phyloP scores from a whole-genome alignment of 2,113 vertebrate genomes.

The Hemiprocne comata region DNA sequence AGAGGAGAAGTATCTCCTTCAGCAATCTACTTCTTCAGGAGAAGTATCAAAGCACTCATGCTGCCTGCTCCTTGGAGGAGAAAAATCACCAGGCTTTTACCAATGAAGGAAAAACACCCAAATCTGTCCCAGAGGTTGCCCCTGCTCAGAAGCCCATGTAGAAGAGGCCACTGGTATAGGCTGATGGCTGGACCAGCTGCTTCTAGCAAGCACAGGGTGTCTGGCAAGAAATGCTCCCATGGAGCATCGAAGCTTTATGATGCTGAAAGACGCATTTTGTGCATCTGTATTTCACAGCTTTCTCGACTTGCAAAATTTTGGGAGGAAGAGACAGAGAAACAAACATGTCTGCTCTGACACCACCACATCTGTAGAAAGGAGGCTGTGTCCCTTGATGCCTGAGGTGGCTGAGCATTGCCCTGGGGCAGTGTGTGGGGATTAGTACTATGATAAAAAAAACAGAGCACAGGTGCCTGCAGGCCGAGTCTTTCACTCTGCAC shows the following conservation, averaged over 20 bases:
- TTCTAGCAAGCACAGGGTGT: background rate
- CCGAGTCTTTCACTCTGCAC: background rate
- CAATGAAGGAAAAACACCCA: background rate
- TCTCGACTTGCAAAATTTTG: background rate
- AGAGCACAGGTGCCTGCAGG: background rate
- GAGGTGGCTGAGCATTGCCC: background rate
- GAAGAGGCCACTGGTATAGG: background rate
- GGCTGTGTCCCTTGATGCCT: background rate
- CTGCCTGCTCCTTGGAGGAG: background rate
- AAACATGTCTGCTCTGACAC: background rate
- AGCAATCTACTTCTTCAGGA: too few relatives aligned
- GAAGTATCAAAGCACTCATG: background rate
- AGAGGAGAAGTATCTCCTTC: too few relatives aligned
- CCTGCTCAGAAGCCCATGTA: background rate
- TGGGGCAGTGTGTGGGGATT: background rate
- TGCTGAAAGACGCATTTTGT: background rate
- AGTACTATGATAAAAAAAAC: background rate
- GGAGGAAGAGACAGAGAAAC: background rate
- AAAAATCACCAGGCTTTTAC: background rate
- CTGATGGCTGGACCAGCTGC: background rate
- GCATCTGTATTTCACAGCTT: background rate
- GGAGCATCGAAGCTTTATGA: background rate
- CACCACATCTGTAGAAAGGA: background rate
- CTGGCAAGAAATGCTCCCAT: background rate
- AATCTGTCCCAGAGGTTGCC: background rate